These are phyloP conservation scores for Cherax destructor DNA, from an alignment of 1,140 invertebrate species.

Conservation along the genomic window DNA sequence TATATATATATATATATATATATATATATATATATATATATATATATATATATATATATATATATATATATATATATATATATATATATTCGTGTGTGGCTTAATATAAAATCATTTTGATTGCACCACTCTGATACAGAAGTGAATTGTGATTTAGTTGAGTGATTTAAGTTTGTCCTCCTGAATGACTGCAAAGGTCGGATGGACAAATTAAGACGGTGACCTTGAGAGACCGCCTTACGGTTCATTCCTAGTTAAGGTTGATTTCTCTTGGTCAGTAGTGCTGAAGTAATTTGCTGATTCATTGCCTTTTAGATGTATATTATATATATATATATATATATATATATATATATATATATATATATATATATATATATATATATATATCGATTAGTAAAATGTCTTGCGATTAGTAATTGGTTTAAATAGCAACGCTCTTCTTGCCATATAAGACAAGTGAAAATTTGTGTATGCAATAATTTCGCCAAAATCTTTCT, in stretches of 20 bases:
- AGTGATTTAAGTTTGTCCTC: background rate
- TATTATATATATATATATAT: too few species aligned
- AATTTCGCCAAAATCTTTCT: too few species aligned
- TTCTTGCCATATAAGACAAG: too few species aligned
- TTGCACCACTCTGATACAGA: background rate
- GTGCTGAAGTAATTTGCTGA: background rate
- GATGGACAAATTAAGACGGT: background rate
- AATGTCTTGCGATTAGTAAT: too few species aligned
- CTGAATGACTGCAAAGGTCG: background rate
- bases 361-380: too few species aligned
- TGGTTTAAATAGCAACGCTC: too few species aligned
- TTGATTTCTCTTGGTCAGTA: background rate
- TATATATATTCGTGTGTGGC: background rate
- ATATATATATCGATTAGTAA: too few species aligned
- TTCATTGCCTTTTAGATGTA: background rate
- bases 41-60: conserved; percentile 12
- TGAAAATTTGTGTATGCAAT: too few species aligned
- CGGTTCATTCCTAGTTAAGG: background rate
- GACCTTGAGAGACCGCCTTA: background rate
- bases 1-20: background rate
- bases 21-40: conserved; percentile 12
- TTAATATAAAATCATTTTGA: background rate
- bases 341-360: too few species aligned
- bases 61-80: conserved; percentile 5
- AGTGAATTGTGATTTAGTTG: background rate